Conservation (phyloP, 2,888 invertebrate genomes). For the Holacanthella duospinosa region DNA sequence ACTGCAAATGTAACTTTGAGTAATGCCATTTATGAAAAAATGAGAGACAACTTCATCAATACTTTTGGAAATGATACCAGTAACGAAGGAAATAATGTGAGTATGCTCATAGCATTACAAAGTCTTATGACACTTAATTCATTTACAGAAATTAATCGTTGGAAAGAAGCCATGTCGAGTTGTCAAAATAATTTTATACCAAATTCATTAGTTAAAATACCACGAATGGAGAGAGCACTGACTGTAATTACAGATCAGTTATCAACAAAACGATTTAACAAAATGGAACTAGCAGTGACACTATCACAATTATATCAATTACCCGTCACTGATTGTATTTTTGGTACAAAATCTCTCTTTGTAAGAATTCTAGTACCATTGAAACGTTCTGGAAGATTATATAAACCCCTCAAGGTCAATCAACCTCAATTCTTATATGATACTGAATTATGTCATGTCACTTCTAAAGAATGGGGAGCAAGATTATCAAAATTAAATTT, state of each 20-base stretch:
- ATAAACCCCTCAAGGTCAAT: constrained; percentile 14
- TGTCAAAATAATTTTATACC: constrained; percentile 28
- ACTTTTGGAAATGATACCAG: constrained; percentile 14
- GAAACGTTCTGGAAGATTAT: constrained; percentile 8
- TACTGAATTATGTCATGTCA: constrained; percentile 9
- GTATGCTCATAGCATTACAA: constrained; percentile 22
- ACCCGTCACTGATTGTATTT: constrained; percentile 28
- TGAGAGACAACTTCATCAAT: constrained; percentile 24
- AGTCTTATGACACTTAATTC: constrained; percentile 18
- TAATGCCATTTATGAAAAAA: constrained; percentile 19
- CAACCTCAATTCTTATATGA: constrained; percentile 25
- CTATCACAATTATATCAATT: constrained; percentile 22
- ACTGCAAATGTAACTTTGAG: constrained; percentile 7
- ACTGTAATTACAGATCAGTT: constrained; percentile 17
- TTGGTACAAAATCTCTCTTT: constrained; percentile 13
- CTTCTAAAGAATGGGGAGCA: not conserved
- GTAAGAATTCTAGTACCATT: constrained; percentile 27
- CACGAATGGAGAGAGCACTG: constrained; percentile 22
- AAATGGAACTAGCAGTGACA: constrained; percentile 14
- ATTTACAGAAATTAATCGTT: constrained; percentile 19
- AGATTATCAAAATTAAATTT: not conserved
- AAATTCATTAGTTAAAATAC: constrained; percentile 18
- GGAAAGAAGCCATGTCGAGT: constrained; percentile 24
- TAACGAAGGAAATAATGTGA: constrained; percentile 23
- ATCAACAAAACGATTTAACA: constrained; percentile 11